phyloP scores from a whole-genome alignment of 2,888 invertebrate species.

The Drosophila planitibia region DNA sequence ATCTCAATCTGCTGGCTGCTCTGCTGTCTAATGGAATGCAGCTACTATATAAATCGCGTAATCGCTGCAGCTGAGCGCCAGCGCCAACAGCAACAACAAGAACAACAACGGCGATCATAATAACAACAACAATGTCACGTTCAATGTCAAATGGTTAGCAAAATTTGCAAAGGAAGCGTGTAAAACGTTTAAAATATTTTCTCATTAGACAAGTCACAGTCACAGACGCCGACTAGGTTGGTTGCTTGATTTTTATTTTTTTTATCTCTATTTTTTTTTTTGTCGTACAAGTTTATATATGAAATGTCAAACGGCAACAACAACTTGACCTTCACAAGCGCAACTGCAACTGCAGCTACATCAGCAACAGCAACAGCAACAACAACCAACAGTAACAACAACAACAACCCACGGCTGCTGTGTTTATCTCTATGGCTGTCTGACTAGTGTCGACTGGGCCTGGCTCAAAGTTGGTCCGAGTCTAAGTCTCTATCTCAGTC shows the following conservation, averaged over 20 bases:
- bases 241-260: constrained; percentile 27
- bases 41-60: constrained; percentile 67
- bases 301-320: constrained; percentile 74
- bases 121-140: constrained; percentile 73
- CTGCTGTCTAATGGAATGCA: constrained; percentile 49
- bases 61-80: constrained; percentile 65
- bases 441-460: constrained; percentile 58
- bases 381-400: constrained; percentile 58
- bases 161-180: constrained; percentile 80
- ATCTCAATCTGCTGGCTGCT: constrained; percentile 15
- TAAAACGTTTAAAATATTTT: constrained; percentile 79
- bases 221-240: constrained; percentile 49
- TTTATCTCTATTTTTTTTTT: constrained; percentile 9
- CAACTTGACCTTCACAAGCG: constrained; percentile 68
- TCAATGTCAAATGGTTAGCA: constrained; percentile 73
- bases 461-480: constrained; percentile 33
- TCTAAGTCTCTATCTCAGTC: constrained; percentile 16
- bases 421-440: constrained; percentile 73
- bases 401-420: constrained; percentile 65
- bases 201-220: constrained; percentile 71
- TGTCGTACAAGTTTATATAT: constrained; percentile 67
- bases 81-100: constrained; percentile 12
- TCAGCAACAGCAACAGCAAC: constrained; percentile 42
- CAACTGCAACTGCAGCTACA: constrained; percentile 58
- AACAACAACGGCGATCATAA: background rate